Base-by-base conservation (phyloP, 2,888 invertebrate species). In the Philaethria dido region DNA sequence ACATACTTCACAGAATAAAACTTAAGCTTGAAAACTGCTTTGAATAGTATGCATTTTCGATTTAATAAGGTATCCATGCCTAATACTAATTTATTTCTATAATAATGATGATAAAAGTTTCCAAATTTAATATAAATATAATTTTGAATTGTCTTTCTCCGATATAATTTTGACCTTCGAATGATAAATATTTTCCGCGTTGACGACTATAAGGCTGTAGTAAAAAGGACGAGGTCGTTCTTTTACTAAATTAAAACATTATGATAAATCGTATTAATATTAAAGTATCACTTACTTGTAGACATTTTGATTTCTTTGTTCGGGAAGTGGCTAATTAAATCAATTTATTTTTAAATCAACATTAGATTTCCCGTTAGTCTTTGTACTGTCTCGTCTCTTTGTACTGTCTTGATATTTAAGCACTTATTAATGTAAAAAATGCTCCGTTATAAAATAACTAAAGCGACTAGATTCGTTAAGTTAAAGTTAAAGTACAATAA, bases 401-500 rank as follows among this genome's bases (percentile, higher is more conserved):
- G 89, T 90, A 90, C 89, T 90, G 66, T 69, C 70, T 72, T 77
- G 74, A 77, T 73, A 73, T 72, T 77, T 73, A 75, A 67, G 69
- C 68, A 70, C 77, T 84, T 82, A 83, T 69, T 75, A 74, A 80
- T 81, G 80, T 87, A 82, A 86, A 85, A 87, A 83, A 85, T 87
- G 83, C 84, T 87, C 86, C 84, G 81, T 85, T 86, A 82, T 85
- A 87, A 87, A 87, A 89, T 89, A 90, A 90, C 90, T 90, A 87
- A 85, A 81, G 86, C 86, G 92, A 92, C 92, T 92, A 92, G 92
- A 92, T 87, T 92, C 86, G 92, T 92, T 92, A 79, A 83, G 78
- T 82, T 87, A 85, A 86, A 83, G 78, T 83, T 82, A 85, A 85
- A 84, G 81, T 88, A 85, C 79, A 87, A 87, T 91, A 89, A 91